Base-by-base conservation (phyloP, 2,797 vertebrate genomes). In the Steatocranus sp. region DNA sequence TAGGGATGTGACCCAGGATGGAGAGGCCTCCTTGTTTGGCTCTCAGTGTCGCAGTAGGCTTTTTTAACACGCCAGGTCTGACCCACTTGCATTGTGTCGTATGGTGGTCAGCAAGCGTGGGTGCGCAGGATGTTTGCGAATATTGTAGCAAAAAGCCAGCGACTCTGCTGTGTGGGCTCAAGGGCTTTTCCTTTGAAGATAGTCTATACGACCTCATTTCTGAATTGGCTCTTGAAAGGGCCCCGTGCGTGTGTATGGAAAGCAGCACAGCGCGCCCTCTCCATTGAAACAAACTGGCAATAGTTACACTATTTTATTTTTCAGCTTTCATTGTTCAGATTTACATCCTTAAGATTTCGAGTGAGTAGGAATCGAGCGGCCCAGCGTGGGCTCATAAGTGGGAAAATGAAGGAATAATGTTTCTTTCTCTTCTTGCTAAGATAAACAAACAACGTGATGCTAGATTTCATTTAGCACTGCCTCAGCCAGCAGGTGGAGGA, bases 21-120 rank as follows among this genome's bases (percentile, higher is more conserved):
- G 66, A 80, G 63, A 76, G 79, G 73, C 53, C 58, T 46, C 68
- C 80, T 89, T 91, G 87, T 92, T 88, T 85, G 75, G 90, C 95
- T 97, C 93, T 83, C 68, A 66, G 84, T 93, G 95, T 95, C 76
- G 88, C 89, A 88, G 92, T 92, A 90, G 93, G 95, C 92, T 91
- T 93, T 95, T 96, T 96, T 92, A 94, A 94, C 95, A 78, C 58
- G 56, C 80, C 83, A 56, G 86, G 81, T 95, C 88, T 95, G 91
- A 93, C 94, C 94, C 91, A 92, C 85, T 93, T 93, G 90, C 85
- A 89, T 91, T 92, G 89, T 93, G 77, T 70, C 48, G 2, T 81
- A 56, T 76, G 75, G 74, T 27, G 76, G 81, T 92, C 95, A 53
- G 80, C 83, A 8, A 66, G 88, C 61, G 89, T 83, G 83, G 83